Base-by-base conservation (phyloP, 2,797 vertebrate species). In the Manis javanica region DNA sequence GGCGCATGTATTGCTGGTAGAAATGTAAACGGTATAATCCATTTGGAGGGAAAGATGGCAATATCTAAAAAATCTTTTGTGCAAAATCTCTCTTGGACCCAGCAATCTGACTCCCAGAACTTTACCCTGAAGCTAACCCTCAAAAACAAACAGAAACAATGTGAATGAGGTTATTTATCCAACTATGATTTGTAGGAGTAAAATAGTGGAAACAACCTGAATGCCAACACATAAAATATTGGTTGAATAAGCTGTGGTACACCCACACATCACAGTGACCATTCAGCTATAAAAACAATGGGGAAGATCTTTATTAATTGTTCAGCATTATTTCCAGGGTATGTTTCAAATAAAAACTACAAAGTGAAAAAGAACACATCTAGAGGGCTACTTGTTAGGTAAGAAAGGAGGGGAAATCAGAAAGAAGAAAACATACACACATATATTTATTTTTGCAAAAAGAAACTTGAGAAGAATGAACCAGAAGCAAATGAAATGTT, bases 251-350 rank as follows among this genome's bases (percentile, higher is more conserved):
- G 31, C 18, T 49, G 42, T 34, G 24, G 18, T 66, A 61, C 51
- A 82, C 49, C 0, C 8, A 61, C 5, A 57, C 8, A 26, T n/a
- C 31, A 7, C 57, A 64, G 29, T 74, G 89, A 39, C 12, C 81
- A 72, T 77, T 93, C 26, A 69, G 83, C 46, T 72, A 42, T 34
- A 66, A 59, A 92, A 93, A 93, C 12, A 64, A 39, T 53, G 14
- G 11, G 21, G 15, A 79, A 23, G 15, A 64, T 53, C 39, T 64
- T 34, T 77, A 15, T 37, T 83, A 55, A 42, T 75, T 74, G 11
- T 34, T 84, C 63, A 77, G 61, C 21, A 19, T 90, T 95, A 92
- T 85, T 97, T 90, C 11, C 12, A 81, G 23, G 23, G n/a, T 55
- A 12, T 19, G 5, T 83, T 83, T 91, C 51, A 63, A 84, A 42